Percentiles rank a stretch among this genome's conserved stretches.
Evolutionary conservation across 2,113 vertebrate genomes (phyloP).

Genomic region (Xyliphius kryptos): DNA sequence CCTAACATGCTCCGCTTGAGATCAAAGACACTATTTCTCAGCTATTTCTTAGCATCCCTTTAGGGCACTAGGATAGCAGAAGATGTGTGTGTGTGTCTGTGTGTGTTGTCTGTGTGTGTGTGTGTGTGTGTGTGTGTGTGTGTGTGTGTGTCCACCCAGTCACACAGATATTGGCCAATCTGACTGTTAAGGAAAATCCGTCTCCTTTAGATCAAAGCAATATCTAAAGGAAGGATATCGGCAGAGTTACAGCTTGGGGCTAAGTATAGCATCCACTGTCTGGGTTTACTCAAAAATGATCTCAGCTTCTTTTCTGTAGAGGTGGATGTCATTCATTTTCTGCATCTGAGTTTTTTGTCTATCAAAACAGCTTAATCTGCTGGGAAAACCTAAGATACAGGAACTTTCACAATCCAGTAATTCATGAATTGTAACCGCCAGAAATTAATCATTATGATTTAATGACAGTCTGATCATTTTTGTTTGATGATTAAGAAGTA

Average conservation of each 20-base stretch:
- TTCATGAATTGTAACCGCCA: no score
- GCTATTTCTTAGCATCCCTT: constrained; percentile 7
- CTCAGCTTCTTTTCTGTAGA: not conserved
- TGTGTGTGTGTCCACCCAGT: constrained; percentile 14
- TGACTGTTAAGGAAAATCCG: constrained; percentile 18
- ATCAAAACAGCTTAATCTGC: no score
- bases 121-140: not conserved
- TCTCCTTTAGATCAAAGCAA: constrained; percentile 26
- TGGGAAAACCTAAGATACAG: no score
- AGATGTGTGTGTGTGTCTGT: not conserved
- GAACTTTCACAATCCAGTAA: no score
- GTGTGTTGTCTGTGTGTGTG: not conserved
- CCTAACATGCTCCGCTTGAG: constrained; percentile 25
- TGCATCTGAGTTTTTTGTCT: not conserved
- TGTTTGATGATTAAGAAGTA: no score
- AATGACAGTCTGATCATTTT: no score
- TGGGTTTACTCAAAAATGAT: not conserved
- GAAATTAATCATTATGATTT: no score
- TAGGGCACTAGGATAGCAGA: constrained; percentile 1
- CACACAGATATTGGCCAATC: constrained; percentile 23
- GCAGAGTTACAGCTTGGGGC: constrained; percentile 7
- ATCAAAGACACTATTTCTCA: constrained; percentile 24
- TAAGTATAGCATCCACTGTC: not conserved
- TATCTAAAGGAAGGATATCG: constrained; percentile 8
- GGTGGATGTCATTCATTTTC: not conserved